Evolutionary conservation across 2,797 vertebrate species (phyloP), one percentile per base, ranked within the genome.

Genomic region (Adelosebastes latens): DNA sequence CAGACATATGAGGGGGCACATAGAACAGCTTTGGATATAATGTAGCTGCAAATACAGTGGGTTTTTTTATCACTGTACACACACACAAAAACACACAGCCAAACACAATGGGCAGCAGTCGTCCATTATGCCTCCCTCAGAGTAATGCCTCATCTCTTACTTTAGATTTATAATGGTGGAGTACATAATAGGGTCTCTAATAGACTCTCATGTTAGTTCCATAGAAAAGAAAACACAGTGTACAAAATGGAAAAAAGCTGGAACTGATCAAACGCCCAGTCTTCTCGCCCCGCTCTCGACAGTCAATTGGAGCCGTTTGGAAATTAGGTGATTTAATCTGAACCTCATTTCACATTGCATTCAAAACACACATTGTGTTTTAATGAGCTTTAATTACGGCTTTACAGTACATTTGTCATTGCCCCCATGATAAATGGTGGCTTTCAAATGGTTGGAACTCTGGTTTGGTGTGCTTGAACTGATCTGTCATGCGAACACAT

Each of bases 331-430:
- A 80, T 86, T 87, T 78, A 42, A 89, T 84, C 81, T 31, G 55
- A 73, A 77, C 52, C 70, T 86, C 72, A 85, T 89, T 90, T 62
- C 61, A 55, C 58, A 46, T 68, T 71, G 69, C 59, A 55, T 84
- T 86, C 70, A 77, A 79, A 84, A 46, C 46, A 60, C 76, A 42
- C 58, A 72, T 66, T 87, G 80, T 75, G 34, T 64, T 87, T 80
- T 81, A 90, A 90, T 81, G 60, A 79, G 66, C 52, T 77, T 84
- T 87, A 84, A 90, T 83, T 72, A 68, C 46, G 36, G 67, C 18
- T 80, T 86, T 60, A 68, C 75, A 34, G n/a, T 60, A 25, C 52
- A 77, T 89, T 78, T 74, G 58, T 77, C 61, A 76, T 49, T 18
- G 29, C 49, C 55, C 53, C 9, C 5, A 6, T 83, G 70, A 83